Evolutionary conservation across 2,797 vertebrate genomes (phyloP).

Genomic region (Epinephelus coioides): DNA sequence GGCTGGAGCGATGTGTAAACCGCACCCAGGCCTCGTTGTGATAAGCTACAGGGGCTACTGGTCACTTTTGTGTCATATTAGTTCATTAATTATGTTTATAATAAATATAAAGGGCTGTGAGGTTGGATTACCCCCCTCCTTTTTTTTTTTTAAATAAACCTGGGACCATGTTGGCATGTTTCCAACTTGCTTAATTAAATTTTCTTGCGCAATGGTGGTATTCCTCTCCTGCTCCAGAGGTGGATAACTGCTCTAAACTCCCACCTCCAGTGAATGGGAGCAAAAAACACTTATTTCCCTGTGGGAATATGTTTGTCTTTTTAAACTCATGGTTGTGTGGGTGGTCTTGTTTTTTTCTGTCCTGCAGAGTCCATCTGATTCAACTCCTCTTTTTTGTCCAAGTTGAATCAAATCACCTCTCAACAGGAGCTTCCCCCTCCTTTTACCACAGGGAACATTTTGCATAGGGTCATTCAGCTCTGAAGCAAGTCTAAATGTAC

Average conservation of each 20-base stretch:
- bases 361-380: conserved; percentile 21
- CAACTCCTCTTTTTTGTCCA: conserved; percentile 6
- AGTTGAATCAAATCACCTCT: conserved; percentile 16
- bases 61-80: neutral
- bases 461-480: conserved; percentile 51
- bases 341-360: conserved; percentile 31
- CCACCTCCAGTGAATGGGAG: neutral
- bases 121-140: neutral
- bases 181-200: neutral
- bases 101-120: too few relatives aligned
- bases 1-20: conserved; percentile 70
- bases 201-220: neutral
- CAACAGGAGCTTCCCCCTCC: neutral
- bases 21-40: conserved; percentile 76
- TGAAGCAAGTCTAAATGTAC: conserved; percentile 38
- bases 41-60: conserved; percentile 47
- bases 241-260: neutral
- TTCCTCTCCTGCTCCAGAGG: neutral
- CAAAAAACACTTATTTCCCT: neutral
- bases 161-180: neutral
- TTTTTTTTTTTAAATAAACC: neutral
- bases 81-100: neutral
- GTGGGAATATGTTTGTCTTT: neutral
- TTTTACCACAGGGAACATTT: conserved; percentile 44
- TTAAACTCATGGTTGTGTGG: conserved; percentile 1